Percentiles rank a stretch among this genome's conserved stretches.
Conservation (phyloP, 1,140 invertebrate species). For the Aphaenogaster rudis region DNA sequence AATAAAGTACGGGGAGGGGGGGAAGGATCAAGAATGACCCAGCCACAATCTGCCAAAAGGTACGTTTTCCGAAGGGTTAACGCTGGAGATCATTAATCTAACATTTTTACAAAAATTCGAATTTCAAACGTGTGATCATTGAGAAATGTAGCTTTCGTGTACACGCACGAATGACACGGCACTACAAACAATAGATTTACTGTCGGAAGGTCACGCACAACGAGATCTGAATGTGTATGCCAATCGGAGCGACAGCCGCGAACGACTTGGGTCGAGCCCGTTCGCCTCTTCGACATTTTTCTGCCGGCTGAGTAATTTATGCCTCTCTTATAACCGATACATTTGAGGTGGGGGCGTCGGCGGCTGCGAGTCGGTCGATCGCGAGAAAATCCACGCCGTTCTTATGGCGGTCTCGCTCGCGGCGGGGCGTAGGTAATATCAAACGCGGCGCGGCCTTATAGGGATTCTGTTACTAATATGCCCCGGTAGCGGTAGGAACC, state of each 20-base stretch:
- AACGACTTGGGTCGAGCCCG: conserved; percentile 9
- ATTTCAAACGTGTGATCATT: not conserved
- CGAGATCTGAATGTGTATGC: conserved; percentile 7
- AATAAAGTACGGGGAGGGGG: no score
- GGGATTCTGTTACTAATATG: conserved; percentile 87
- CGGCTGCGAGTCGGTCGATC: conserved; percentile 46
- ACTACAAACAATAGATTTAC: not conserved
- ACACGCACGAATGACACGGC: not conserved
- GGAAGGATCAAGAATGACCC: no score
- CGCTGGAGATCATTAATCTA: no score
- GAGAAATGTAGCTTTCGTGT: not conserved
- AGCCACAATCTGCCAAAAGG: no score
- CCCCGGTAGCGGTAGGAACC: conserved; percentile 81
- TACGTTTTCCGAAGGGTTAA: no score
- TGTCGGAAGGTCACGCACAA: not conserved
- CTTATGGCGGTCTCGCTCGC: conserved; percentile 61
- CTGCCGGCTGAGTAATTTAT: conserved; percentile 57
- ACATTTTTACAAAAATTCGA: not conserved
- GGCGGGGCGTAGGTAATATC: conserved; percentile 85
- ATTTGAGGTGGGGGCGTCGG: conserved; percentile 10
- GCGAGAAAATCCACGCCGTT: conserved; percentile 52
- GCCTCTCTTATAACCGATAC: conserved; percentile 56
- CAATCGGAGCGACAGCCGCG: conserved; percentile 36
- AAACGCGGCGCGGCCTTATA: conserved; percentile 85
- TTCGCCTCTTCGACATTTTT: conserved; percentile 37